Conservation (phyloP, 2,113 vertebrate species). For the Triplophysa tibetana region DNA sequence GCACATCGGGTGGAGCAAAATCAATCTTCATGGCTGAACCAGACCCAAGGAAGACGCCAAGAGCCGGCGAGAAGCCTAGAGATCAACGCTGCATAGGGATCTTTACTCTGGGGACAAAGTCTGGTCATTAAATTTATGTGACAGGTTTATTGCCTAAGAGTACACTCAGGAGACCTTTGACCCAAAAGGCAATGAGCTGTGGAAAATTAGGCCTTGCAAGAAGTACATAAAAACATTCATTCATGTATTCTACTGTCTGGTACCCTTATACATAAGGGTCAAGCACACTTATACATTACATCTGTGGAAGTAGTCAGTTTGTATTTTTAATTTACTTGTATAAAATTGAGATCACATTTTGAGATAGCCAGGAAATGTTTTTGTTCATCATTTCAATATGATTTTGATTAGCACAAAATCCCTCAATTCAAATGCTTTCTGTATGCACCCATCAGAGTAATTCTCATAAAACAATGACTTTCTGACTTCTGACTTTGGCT, state of each 20-base stretch:
- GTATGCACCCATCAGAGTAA: too few species aligned
- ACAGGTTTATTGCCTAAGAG: constrained; percentile 49
- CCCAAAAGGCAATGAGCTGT: constrained; percentile 33
- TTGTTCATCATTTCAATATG: too few species aligned
- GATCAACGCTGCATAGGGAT: neutral
- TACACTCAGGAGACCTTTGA: constrained; percentile 62
- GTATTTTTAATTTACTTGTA: too few species aligned
- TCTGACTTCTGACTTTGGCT: too few species aligned
- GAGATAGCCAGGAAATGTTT: too few species aligned
- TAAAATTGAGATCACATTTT: too few species aligned
- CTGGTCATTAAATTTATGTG: constrained; percentile 43
- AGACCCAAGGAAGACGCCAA: neutral
- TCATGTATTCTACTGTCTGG: neutral
- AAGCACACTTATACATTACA: too few species aligned
- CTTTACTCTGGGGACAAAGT: constrained; percentile 69
- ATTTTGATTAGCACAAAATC: too few species aligned
- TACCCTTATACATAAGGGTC: too few species aligned
- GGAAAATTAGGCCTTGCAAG: neutral
- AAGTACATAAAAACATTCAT: neutral
- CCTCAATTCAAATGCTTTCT: too few species aligned
- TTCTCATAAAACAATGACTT: too few species aligned
- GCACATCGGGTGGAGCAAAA: constrained; percentile 75
- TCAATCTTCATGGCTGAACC: constrained; percentile 73
- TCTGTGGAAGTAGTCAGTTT: too few species aligned
- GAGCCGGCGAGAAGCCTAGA: constrained; percentile 23